Evolutionary conservation across 2,888 invertebrate species (phyloP), one percentile per base, ranked within the genome.

Genomic region (Drosophila rubida): DNA sequence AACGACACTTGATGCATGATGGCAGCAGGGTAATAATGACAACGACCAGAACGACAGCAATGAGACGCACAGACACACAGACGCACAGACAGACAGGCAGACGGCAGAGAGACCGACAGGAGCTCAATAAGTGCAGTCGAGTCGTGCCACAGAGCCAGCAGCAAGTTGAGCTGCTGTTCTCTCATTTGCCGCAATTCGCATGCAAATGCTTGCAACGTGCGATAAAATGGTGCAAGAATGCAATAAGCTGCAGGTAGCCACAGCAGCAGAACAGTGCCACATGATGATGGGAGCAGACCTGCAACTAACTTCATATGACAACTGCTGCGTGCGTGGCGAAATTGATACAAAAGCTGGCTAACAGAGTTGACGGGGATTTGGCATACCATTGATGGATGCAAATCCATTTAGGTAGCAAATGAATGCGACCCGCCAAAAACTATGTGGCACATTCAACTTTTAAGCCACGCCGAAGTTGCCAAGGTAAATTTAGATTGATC

Each of bases 1-100:
- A 87, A 73, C 69, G 85, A 81, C 82, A 85, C 85, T 87, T 82
- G 82, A 82, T 87, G 86, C 86, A 82, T 84, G 87, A 85, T 87
- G 87, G 87, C 79, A 84, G 82, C 82, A 67, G 80, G 87, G 87
- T 71, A 87, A 87, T 82, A 82, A 82, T 82, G 82, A 82, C 82
- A 87, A 73, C 87, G 73, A 62, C 55, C 51, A 84, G 69, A 59
- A 37, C 6, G 35, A 37, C 35, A 14, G 35, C 35, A 37, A 37
- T 37, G 35, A 37, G 80, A 51, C 58, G 65, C 58, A 69, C 65
- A 69, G 73, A 76, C 66, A 71, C 54, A 16, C 2, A 14, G 39
- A 39, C n/a, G n/a, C n/a, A n/a, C 14, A 16, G 75, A 78, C 73
- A 30, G 35, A 58, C n/a, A n/a, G n/a, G n/a, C n/a, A n/a, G n/a